Percentiles rank a stretch among this genome's conserved stretches.
These are phyloP conservation scores for Tokudaia muenninki DNA, from an alignment of 2,797 vertebrate genomes.

Conservation along the genomic window DNA sequence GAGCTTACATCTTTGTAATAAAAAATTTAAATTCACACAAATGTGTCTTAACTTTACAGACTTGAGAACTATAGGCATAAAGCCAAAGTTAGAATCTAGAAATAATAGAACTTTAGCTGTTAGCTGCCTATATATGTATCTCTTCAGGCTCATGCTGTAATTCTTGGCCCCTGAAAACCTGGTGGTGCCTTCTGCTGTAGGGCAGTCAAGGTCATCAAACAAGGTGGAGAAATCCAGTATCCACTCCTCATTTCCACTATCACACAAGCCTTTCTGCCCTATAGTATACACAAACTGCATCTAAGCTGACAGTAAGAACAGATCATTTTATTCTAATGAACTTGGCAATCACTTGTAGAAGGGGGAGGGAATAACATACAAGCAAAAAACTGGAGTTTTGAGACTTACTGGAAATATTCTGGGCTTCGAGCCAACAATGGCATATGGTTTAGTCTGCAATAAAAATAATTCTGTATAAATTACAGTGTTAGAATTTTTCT, in stretches of 20 bases:
- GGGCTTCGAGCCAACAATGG: conserved; percentile 89
- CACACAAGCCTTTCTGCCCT: not conserved
- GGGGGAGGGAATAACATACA: not conserved
- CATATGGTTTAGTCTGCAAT: conserved; percentile 91
- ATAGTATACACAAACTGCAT: conserved; percentile 32
- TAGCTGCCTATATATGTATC: not conserved
- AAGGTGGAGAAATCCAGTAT: conserved; percentile 17
- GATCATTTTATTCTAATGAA: conserved; percentile 58
- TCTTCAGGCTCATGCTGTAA: not conserved
- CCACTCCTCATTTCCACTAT: conserved; percentile 35
- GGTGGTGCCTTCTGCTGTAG: not conserved
- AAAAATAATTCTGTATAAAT: conserved; percentile 75
- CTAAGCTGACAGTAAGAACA: conserved; percentile 52
- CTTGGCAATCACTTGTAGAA: conserved; percentile 14
- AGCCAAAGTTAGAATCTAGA: not conserved
- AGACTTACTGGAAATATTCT: conserved; percentile 94
- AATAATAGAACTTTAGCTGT: conserved; percentile 37
- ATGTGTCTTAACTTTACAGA: conserved; percentile 28
- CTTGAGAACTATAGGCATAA: not conserved
- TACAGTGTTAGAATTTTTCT: conserved; percentile 64
- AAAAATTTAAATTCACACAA: conserved; percentile 52
- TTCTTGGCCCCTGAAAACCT: conserved; percentile 46
- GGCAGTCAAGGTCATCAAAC: not conserved
- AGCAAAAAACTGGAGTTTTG: conserved; percentile 37
- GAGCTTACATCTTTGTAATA: conserved; percentile 17